Conservation (phyloP, 2,113 vertebrate species). For the Protobothrops flavoviridis region DNA sequence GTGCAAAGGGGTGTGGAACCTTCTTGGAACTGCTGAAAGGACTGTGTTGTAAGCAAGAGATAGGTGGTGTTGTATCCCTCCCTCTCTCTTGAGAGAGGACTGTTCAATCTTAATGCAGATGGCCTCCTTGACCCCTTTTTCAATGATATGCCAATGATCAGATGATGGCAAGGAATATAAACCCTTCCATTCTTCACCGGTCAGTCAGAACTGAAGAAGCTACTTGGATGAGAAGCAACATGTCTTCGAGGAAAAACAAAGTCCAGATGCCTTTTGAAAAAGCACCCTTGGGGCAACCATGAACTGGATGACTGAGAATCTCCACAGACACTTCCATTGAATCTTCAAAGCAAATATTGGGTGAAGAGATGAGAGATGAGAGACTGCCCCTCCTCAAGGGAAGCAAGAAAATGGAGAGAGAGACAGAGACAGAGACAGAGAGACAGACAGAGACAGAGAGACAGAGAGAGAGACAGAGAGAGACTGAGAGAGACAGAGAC, state of each 20-base stretch:
- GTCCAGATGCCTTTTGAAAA: no score
- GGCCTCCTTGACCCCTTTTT: background rate
- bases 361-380: no score
- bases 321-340: no score
- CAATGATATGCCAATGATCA: background rate
- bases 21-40: background rate
- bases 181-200: background rate
- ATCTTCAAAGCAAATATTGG: no score
- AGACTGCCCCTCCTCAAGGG: no score
- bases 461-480: no score
- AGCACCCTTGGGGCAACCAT: no score
- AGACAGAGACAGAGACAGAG: no score
- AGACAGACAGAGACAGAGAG: no score
- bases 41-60: background rate
- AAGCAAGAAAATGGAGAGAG: no score
- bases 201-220: background rate
- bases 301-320: no score
- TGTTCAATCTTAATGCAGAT: background rate
- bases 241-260: background rate
- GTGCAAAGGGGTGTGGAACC: background rate
- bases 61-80: background rate
- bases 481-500: no score
- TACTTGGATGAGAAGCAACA: background rate
- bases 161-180: background rate
- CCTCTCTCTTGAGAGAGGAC: background rate